Conservation (phyloP, 2,888 invertebrate genomes). For the Amiota communis region DNA sequence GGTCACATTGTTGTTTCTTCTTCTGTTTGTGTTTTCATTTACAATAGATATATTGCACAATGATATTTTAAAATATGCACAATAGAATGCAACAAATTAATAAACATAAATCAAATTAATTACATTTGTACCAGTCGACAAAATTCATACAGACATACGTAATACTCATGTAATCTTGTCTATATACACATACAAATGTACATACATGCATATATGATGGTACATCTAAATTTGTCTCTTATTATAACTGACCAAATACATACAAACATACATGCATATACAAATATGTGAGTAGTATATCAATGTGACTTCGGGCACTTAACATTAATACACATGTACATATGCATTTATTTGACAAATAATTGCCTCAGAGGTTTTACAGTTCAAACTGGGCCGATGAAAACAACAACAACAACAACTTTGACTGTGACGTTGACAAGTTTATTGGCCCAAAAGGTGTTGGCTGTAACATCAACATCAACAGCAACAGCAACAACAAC, state of each 20-base stretch:
- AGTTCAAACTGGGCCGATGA: conserved; percentile 15
- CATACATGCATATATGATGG: too few relatives aligned
- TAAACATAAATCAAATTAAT: conserved; percentile 27
- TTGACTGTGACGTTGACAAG: conserved; percentile 17
- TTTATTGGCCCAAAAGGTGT: conserved; percentile 27
- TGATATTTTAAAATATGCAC: conserved; percentile 6
- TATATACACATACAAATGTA: too few relatives aligned
- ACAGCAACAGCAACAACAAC: conserved; percentile 15
- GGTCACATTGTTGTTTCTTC: background rate
- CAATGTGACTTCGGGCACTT: background rate
- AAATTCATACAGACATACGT: too few relatives aligned
- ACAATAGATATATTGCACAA: background rate
- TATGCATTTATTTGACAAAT: conserved; percentile 8
- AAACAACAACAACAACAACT: background rate
- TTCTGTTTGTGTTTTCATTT: background rate
- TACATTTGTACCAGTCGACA: conserved; percentile 1
- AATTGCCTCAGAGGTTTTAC: conserved; percentile 15
- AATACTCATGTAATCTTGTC: too few relatives aligned
- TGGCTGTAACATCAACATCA: background rate
- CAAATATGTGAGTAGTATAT: background rate
- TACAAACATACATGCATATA: too few relatives aligned
- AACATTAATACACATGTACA: too few relatives aligned
- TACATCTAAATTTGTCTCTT: too few relatives aligned
- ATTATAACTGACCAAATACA: too few relatives aligned
- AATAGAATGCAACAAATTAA: conserved; percentile 19